phyloP scores from a whole-genome alignment of 2,113 vertebrate genomes.

The Ictalurus punctatus region DNA sequence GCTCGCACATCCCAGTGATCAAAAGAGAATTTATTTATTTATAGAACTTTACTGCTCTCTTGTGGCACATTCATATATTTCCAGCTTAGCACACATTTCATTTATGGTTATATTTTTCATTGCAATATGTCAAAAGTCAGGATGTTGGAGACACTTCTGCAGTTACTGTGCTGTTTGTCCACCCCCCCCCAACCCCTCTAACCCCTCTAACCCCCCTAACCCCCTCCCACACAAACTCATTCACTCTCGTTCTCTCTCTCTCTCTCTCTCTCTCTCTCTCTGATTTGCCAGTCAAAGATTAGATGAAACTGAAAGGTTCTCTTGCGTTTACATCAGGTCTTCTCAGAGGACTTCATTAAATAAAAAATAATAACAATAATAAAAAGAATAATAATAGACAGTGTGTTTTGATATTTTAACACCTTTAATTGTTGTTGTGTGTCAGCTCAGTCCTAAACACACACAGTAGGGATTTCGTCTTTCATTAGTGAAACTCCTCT shows the following conservation, averaged over 20 bases:
- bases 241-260: background rate
- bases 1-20: background rate
- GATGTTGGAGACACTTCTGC: no score
- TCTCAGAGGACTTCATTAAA: slow-evolving; percentile 41
- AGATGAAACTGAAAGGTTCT: background rate
- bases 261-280: no score
- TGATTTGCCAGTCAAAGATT: slow-evolving; percentile 33
- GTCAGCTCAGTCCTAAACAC: background rate
- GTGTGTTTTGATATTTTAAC: slow-evolving; percentile 32
- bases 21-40: background rate
- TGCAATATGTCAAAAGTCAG: background rate
- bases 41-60: background rate
- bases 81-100: background rate
- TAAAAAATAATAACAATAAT: background rate
- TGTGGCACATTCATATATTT: background rate
- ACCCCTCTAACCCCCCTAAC: no score
- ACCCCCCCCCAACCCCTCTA: no score
- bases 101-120: background rate
- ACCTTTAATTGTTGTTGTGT: slow-evolving; percentile 42
- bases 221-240: background rate
- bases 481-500: background rate
- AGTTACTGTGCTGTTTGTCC: no score
- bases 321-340: background rate
- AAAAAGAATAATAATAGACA: no score
- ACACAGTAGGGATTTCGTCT: background rate